Evolutionary conservation across 2,113 vertebrate genomes (phyloP).

Genomic region (Columba janthina): DNA sequence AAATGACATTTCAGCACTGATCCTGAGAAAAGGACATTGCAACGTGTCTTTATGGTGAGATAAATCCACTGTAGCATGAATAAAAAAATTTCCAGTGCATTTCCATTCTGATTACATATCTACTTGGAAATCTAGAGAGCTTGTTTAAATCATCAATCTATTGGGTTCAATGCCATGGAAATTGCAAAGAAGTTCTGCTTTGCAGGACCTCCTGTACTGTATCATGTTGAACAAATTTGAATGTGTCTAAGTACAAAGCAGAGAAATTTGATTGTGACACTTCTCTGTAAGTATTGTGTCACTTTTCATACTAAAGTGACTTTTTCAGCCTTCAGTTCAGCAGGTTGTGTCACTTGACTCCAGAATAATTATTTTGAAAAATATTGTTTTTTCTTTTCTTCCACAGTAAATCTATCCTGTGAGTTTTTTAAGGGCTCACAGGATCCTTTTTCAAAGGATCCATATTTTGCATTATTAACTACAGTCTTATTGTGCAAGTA

Average conservation of each 20-base stretch:
- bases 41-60: slow-evolving; percentile 80
- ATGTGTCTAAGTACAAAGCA: not conserved
- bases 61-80: slow-evolving; percentile 85
- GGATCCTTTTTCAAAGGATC: not conserved
- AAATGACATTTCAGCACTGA: slow-evolving; percentile 43
- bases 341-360: not conserved
- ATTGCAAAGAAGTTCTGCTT: slow-evolving; percentile 46
- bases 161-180: slow-evolving; percentile 71
- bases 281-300: not conserved
- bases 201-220: not conserved
- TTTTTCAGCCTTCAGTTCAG: not conserved
- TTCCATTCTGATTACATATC: slow-evolving; percentile 81
- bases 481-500: not conserved
- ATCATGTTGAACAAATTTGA: slow-evolving; percentile 8
- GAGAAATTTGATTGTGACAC: slow-evolving; percentile 12
- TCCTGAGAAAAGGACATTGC: slow-evolving; percentile 74
- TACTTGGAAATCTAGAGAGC: slow-evolving; percentile 78
- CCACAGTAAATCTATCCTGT: not conserved
- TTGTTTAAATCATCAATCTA: slow-evolving; percentile 82
- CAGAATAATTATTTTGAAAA: not conserved
- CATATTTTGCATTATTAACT: not conserved
- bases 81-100: slow-evolving; percentile 83
- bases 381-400: not conserved
- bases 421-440: not conserved
- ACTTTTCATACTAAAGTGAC: not conserved